Base-by-base conservation (phyloP, 2,888 invertebrate genomes). In the Spilosoma lubricipeda region DNA sequence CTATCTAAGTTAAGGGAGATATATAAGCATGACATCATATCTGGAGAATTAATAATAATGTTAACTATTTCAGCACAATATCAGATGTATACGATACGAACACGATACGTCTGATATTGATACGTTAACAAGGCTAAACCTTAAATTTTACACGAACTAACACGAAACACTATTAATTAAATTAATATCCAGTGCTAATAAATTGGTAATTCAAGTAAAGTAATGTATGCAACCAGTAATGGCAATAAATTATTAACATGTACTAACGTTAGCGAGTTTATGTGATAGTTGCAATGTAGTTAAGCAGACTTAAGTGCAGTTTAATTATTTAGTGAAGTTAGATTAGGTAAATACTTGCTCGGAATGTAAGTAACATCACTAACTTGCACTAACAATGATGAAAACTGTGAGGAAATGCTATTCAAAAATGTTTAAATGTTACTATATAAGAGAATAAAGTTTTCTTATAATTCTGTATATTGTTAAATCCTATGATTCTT, bases 261-360 rank as follows among this genome's bases (percentile, higher is more conserved):
- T n/a, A 30, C 63, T 30, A 63, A 63, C 18, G 30, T 63, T 63
- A 63, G 20, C 42, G 66, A 80, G 69, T 77, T 82, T 2, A 67
- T 71, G 39, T 65, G 73, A 73, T 75, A 80, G 74, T 81, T 76
- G 68, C 73, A 75, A 67, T 65, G 74, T 33, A 33, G 33, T 59
- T 84, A 77, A 84, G 73, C 77, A 13, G 42, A 73, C 69, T 74
- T 75, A 80, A 76, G 30, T 66, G 64, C 67, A 45, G 63, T 63
- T 63, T 30, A 63, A 30, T 30, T 30, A 63, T 63, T 59, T 30
- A 30, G 59, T 63, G 15, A 30, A 15, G 59, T 30, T 15, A 5
- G 59, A n/a, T 59, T 59, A 59, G 59, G 27, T 30, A 59, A 59
- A 27, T n/a, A 27, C 3, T 11, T 30, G 30, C 27, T 30, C 59